These are phyloP conservation scores for Andrena bicolor DNA, from an alignment of 2,888 invertebrate genomes.

Conservation along the genomic window DNA sequence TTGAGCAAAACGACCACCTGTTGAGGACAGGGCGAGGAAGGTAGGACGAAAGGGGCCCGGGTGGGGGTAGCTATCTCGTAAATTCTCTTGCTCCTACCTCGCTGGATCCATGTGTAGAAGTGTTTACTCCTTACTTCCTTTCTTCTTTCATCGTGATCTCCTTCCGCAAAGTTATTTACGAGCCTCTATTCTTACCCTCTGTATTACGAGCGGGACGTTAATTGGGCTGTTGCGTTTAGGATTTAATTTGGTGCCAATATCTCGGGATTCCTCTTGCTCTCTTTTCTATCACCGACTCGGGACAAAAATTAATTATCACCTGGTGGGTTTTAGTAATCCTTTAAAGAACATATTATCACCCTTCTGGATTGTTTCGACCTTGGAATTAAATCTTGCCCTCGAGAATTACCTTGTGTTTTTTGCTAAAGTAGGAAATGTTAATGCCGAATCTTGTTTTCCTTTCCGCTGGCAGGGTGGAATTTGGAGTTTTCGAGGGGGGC, in stretches of 20 bases:
- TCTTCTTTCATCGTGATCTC: constrained; percentile 58
- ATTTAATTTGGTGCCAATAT: constrained; percentile 15
- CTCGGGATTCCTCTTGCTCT: not conserved
- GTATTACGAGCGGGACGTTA: constrained; percentile 38
- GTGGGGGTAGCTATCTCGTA: constrained; percentile 83
- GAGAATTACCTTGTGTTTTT: too few relatives aligned
- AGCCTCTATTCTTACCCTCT: constrained; percentile 38
- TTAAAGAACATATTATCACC: not conserved
- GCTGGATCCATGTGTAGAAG: constrained; percentile 68
- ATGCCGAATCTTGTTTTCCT: not conserved
- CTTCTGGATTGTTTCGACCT: too few relatives aligned
- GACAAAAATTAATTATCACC: not conserved
- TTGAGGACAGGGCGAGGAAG: constrained; percentile 80
- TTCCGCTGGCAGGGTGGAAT: not conserved
- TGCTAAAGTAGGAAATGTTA: too few relatives aligned
- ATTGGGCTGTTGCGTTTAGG: constrained; percentile 41
- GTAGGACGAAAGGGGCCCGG: constrained; percentile 79
- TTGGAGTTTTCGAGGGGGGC: constrained; percentile 31
- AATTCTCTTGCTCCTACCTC: constrained; percentile 79
- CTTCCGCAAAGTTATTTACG: constrained; percentile 55
- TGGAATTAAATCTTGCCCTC: too few relatives aligned
- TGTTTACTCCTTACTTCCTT: constrained; percentile 62
- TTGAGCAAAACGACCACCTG: constrained; percentile 84
- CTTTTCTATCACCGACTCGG: not conserved
- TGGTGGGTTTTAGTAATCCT: not conserved